These are phyloP conservation scores for Schizaphis graminum DNA, from an alignment of 2,888 invertebrate genomes.

Conservation along the genomic window DNA sequence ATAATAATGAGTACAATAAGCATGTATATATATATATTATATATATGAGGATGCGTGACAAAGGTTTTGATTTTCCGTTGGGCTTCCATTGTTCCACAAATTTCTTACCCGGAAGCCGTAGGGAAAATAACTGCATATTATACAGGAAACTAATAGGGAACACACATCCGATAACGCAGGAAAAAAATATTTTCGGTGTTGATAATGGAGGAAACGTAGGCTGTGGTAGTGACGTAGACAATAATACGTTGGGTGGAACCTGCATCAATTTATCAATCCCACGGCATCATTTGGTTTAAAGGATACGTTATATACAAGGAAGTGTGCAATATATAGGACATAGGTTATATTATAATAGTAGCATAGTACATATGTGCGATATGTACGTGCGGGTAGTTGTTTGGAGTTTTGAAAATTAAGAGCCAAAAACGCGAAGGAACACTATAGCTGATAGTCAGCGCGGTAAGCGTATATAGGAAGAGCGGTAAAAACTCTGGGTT, in stretches of 20 bases:
- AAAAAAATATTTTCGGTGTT: background rate
- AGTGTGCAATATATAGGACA: background rate
- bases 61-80: background rate
- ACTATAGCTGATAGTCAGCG: background rate
- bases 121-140: background rate
- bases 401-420: constrained; percentile 10
- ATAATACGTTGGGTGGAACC: background rate
- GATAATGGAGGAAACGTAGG: background rate
- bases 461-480: background rate
- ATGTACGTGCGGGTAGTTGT: background rate
- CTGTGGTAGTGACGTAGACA: background rate
- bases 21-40: background rate
- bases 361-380: no score
- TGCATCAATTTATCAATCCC: constrained; percentile 34
- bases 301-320: background rate
- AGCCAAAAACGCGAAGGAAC: background rate
- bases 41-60: constrained; percentile 9
- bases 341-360: background rate
- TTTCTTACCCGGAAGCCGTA: constrained; percentile 18
- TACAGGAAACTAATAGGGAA: background rate
- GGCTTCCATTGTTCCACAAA: constrained; percentile 21
- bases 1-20: constrained; percentile 1
- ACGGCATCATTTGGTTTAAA: background rate
- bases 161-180: background rate
- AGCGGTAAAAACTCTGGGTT: background rate